A percentile compares a stretch with the other conserved stretches of the same genome.
Conservation (phyloP, 2,797 vertebrate genomes). For the Hippopotamyrus pictus region DNA sequence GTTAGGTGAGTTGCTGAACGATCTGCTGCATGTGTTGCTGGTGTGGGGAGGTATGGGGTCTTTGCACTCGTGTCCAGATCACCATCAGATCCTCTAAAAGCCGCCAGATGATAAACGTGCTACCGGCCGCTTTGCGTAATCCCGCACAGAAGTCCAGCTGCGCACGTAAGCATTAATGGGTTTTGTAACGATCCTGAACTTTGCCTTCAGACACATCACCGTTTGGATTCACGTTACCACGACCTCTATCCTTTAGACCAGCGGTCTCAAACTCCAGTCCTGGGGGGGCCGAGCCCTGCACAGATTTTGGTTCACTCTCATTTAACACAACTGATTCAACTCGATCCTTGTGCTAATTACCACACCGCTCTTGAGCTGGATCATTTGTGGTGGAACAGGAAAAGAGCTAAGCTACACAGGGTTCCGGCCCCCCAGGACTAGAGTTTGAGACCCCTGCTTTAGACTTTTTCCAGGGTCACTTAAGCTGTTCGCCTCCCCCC, state of each 20-base stretch:
- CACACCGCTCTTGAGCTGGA: too few species aligned
- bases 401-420: too few species aligned
- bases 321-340: too few species aligned
- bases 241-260: neutral
- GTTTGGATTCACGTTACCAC: neutral
- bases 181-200: slow-evolving; percentile 7
- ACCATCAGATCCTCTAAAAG: neutral
- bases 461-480: neutral
- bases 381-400: too few species aligned
- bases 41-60: neutral
- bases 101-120: neutral
- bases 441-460: neutral
- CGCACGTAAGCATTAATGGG: neutral
- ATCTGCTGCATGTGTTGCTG: neutral
- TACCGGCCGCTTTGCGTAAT: neutral
- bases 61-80: neutral
- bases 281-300: too few species aligned
- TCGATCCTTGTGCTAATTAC: too few species aligned
- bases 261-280: too few species aligned
- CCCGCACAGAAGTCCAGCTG: neutral
- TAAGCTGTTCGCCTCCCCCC: neutral
- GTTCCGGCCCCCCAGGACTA: too few species aligned
- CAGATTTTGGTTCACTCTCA: too few species aligned
- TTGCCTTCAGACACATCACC: neutral
- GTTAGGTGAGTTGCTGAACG: neutral